Evolutionary conservation across 2,888 invertebrate genomes (phyloP).

Genomic region (Vesta saturnalis): DNA sequence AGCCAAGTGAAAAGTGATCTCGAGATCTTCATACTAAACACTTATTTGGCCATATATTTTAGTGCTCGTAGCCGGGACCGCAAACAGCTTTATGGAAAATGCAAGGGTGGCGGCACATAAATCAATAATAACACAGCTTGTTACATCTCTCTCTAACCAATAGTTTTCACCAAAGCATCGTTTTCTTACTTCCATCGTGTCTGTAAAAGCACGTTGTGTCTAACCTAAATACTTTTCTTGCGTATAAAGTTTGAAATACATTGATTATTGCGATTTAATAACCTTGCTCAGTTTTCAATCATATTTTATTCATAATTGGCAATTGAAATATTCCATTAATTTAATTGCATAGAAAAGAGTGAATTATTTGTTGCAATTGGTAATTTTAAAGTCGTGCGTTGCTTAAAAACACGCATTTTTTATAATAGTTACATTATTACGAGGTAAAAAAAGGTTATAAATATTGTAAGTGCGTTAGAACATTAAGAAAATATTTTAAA

Average conservation of each 20-base stretch:
- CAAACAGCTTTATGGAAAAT: slow-evolving; percentile 65
- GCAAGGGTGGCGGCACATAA: slow-evolving; percentile 67
- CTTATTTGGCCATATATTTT: slow-evolving; percentile 64
- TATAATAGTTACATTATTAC: too few relatives aligned
- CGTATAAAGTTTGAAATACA: slow-evolving; percentile 31
- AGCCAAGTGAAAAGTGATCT: slow-evolving; percentile 59
- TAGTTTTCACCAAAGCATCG: slow-evolving; percentile 25
- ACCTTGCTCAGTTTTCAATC: neutral
- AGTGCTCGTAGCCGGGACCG: slow-evolving; percentile 59
- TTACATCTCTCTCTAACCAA: slow-evolving; percentile 55
- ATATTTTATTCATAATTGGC: neutral
- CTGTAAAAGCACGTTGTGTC: slow-evolving; percentile 30
- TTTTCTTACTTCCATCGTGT: slow-evolving; percentile 32
- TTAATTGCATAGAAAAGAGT: neutral
- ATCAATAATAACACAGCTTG: slow-evolving; percentile 67
- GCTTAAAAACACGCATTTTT: too few relatives aligned
- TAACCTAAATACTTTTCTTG: slow-evolving; percentile 34
- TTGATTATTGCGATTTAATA: slow-evolving; percentile 29
- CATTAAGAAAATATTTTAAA: neutral
- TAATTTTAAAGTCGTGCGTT: too few relatives aligned
- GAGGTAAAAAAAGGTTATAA: too few relatives aligned
- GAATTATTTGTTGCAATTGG: too few relatives aligned
- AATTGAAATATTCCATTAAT: neutral
- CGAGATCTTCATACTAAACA: slow-evolving; percentile 62
- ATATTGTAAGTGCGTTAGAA: neutral